Percentiles rank a stretch among this genome's conserved stretches.
phyloP scores from a whole-genome alignment of 2,888 invertebrate species.

The Drosophila anomelani region DNA sequence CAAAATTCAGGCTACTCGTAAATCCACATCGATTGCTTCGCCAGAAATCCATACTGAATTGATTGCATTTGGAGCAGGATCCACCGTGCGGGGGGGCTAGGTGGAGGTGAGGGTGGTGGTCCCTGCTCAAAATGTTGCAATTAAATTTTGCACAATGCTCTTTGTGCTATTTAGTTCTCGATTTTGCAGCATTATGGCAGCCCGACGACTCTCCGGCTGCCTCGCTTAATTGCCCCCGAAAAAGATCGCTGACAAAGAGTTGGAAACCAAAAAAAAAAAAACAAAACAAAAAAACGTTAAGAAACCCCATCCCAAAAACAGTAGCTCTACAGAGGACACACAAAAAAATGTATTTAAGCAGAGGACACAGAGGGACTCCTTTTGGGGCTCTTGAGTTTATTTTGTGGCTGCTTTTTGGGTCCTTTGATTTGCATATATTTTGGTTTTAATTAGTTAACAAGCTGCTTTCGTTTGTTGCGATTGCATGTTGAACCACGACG shows the following conservation, averaged over 20 bases:
- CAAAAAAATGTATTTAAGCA: conserved; percentile 1
- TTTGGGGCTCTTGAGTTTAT: conserved; percentile 27
- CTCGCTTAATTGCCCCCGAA: conserved; percentile 47
- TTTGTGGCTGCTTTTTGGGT: conserved; percentile 51
- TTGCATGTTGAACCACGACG: conserved; percentile 81
- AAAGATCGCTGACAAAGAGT: conserved; percentile 30
- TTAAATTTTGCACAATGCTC: conserved; percentile 80
- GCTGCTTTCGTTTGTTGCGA: conserved; percentile 81
- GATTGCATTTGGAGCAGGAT: conserved; percentile 60
- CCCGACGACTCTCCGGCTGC: conserved; percentile 15
- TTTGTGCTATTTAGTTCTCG: conserved; percentile 73
- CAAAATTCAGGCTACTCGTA: conserved; percentile 64
- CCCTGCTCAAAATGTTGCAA: conserved; percentile 82
- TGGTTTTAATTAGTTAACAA: conserved; percentile 84
- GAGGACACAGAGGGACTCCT: conserved; percentile 19
- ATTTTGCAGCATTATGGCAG: conserved; percentile 50
- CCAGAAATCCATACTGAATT: conserved; percentile 73
- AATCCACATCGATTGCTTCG: conserved; percentile 67
- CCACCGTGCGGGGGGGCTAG: neutral
- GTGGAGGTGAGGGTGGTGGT: conserved; percentile 47
- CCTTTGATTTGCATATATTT: conserved; percentile 84
- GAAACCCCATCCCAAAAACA: conserved; percentile 16
- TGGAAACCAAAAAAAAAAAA: neutral
- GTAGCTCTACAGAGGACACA: conserved; percentile 22
- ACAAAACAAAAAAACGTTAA: neutral